Conservation (phyloP, 2,113 vertebrate genomes). For the Salvelinus alpinus region DNA sequence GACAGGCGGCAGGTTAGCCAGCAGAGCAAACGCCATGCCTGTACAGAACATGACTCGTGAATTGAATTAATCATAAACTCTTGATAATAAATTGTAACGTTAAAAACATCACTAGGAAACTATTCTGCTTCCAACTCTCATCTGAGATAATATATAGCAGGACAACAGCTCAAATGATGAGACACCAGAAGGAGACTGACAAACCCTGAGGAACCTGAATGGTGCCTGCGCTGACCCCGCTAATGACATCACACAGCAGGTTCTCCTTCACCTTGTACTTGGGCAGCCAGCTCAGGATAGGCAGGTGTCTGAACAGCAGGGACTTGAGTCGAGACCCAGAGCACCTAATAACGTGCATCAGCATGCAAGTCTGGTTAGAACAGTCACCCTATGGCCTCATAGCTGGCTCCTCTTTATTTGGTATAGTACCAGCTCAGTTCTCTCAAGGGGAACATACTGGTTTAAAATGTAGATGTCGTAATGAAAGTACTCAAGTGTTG, state of each 20-base stretch:
- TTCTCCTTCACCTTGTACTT: slow-evolving; percentile 86
- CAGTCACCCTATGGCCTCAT: background rate
- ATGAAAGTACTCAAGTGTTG: too few relatives aligned
- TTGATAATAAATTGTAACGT: background rate
- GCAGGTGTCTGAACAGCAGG: slow-evolving; percentile 78
- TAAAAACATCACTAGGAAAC: background rate
- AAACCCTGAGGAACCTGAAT: slow-evolving; percentile 92
- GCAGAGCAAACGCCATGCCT: slow-evolving; percentile 91
- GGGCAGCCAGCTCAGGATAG: slow-evolving; percentile 86
- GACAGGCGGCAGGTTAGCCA: slow-evolving; percentile 90
- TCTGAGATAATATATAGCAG: too few relatives aligned
- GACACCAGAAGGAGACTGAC: slow-evolving; percentile 16
- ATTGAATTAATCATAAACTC: background rate
- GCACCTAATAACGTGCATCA: slow-evolving; percentile 69
- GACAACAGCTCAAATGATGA: background rate
- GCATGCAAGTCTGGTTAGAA: background rate
- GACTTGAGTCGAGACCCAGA: slow-evolving; percentile 78
- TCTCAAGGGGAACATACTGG: background rate
- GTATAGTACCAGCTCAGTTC: background rate
- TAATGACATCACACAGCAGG: slow-evolving; percentile 82
- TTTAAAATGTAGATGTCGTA: background rate
- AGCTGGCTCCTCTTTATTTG: background rate
- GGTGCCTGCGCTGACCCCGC: slow-evolving; percentile 85
- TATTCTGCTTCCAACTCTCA: background rate
- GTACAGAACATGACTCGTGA: slow-evolving; percentile 18